A percentile compares a stretch with the other conserved stretches of the same genome.
Evolutionary conservation across 2,113 vertebrate genomes (phyloP).

Genomic region (Nansenia antarctica): DNA sequence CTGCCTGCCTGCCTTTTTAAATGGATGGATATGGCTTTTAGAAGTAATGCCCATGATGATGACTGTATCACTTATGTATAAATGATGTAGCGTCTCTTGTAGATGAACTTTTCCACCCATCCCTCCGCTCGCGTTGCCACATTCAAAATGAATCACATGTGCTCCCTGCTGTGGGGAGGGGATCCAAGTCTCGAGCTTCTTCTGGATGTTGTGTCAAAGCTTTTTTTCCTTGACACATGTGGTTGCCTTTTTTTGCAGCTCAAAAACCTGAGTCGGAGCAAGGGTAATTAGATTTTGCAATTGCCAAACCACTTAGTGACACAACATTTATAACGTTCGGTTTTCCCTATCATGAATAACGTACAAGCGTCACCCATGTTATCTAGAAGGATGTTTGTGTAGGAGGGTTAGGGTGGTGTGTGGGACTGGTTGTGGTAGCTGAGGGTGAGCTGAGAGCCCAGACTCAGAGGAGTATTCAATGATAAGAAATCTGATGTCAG

Average conservation of each 20-base stretch:
- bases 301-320: neutral
- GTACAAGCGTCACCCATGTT: neutral
- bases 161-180: neutral
- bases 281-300: neutral
- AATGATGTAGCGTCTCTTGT: neutral
- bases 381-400: neutral
- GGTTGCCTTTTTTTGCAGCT: neutral
- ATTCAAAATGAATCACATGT: neutral
- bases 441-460: neutral
- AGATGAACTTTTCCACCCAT: neutral
- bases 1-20: neutral
- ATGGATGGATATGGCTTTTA: neutral
- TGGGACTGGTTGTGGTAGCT: neutral
- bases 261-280: neutral
- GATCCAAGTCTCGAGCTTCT: neutral
- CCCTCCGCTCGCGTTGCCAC: neutral
- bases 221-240: neutral
- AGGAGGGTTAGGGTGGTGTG: neutral
- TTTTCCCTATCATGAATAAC: neutral
- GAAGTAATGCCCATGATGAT: neutral
- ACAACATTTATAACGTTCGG: neutral
- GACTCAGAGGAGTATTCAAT: neutral
- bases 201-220: neutral
- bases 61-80: conserved; percentile 3
- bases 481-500: neutral